These are phyloP conservation scores for Melikaiella ostensackeni DNA, from an alignment of 2,888 invertebrate species.

Conservation along the genomic window DNA sequence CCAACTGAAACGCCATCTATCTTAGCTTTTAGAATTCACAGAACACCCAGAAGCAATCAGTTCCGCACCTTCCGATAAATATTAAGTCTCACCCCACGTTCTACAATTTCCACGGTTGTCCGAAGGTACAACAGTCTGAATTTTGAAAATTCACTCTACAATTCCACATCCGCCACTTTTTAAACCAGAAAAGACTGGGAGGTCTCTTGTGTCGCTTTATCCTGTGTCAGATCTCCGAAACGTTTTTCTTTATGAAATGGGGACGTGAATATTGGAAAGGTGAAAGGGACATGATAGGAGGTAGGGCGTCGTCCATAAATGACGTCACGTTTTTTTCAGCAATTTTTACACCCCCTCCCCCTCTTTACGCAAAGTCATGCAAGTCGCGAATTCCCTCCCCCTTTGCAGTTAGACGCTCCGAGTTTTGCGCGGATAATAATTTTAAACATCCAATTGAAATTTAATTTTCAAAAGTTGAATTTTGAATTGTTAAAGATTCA, in stretches of 20 bases:
- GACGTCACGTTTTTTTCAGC: no score
- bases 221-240: slow-evolving; percentile 32
- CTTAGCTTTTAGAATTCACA: background rate
- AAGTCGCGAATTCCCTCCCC: no score
- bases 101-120: slow-evolving; percentile 32
- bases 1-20: background rate
- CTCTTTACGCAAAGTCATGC: no score
- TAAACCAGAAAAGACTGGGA: slow-evolving; percentile 17
- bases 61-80: slow-evolving; percentile 36
- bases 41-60: slow-evolving; percentile 10
- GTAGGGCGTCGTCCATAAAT: no score
- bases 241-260: background rate
- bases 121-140: slow-evolving; percentile 6
- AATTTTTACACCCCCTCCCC: no score
- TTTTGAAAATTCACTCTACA: slow-evolving; percentile 30
- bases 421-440: no score
- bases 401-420: no score
- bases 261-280: background rate
- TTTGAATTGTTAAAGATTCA: no score
- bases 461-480: no score
- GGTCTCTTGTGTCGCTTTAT: slow-evolving; percentile 20
- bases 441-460: no score
- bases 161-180: slow-evolving; percentile 21
- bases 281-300: background rate
- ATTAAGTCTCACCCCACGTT: slow-evolving; percentile 25